phyloP scores from a whole-genome alignment of 1,140 invertebrate species.

The Drosophila ironensis region DNA sequence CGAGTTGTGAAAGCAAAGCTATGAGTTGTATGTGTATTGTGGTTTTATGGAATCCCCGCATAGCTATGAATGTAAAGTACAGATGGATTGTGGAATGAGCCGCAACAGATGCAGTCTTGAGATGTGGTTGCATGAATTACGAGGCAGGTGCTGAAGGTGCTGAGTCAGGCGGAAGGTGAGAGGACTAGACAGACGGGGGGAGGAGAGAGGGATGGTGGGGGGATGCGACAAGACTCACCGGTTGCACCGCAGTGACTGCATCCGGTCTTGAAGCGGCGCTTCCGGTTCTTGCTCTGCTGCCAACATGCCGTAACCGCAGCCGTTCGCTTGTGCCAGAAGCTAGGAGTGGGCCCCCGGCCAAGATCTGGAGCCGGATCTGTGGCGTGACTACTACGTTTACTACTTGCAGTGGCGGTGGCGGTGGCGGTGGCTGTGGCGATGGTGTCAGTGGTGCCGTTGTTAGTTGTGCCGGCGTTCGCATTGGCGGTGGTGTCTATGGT shows the following conservation, averaged over 20 bases:
- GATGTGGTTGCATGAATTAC: conserved; percentile 13
- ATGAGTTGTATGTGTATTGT: no score
- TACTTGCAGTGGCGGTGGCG: conserved; percentile 56
- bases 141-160: conserved; percentile 27
- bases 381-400: conserved; percentile 68
- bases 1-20: no score
- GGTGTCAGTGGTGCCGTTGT: conserved; percentile 30
- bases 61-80: not conserved
- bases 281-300: conserved; percentile 71
- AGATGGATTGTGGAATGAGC: conserved; percentile 15
- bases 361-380: conserved; percentile 32
- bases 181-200: not conserved
- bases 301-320: conserved; percentile 63
- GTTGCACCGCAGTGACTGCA: conserved; percentile 81
- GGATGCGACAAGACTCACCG: conserved; percentile 78
- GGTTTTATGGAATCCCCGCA: no score
- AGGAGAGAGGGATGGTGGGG: not conserved
- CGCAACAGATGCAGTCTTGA: not conserved
- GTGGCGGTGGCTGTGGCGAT: conserved; percentile 31
- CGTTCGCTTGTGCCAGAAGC: conserved; percentile 74
- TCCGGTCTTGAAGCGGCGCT: conserved; percentile 69
- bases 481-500: conserved; percentile 31
- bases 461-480: conserved; percentile 35
- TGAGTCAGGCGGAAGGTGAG: conserved; percentile 7
- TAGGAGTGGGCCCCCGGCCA: conserved; percentile 33